Evolutionary conservation across 2,113 vertebrate genomes (phyloP).

Genomic region (Todiramphus chloris): DNA sequence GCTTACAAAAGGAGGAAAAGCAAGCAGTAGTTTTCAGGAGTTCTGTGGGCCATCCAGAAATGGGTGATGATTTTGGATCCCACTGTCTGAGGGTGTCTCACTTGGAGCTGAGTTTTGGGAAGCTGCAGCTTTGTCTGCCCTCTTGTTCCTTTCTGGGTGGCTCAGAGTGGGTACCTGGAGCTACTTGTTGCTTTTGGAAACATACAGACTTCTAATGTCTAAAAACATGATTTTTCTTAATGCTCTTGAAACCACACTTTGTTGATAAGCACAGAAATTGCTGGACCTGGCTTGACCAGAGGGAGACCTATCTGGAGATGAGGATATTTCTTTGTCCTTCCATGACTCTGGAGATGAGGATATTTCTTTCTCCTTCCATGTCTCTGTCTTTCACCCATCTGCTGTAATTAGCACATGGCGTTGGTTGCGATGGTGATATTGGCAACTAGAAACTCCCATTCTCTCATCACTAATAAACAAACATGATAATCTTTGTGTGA

Average conservation of each 20-base stretch:
- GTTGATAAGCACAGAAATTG: background rate
- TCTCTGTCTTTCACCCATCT: background rate
- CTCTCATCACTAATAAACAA: background rate
- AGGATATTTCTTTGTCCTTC: background rate
- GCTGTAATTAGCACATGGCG: background rate
- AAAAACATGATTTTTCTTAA: background rate
- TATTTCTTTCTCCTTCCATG: background rate
- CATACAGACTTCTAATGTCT: background rate
- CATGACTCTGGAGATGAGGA: background rate
- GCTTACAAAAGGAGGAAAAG: background rate
- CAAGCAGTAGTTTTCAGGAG: background rate
- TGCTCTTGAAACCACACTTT: background rate
- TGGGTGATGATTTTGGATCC: background rate
- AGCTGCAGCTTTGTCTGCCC: background rate
- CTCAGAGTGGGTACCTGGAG: background rate
- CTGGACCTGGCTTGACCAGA: background rate
- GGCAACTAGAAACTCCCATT: background rate
- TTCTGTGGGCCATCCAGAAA: background rate
- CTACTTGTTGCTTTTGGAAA: background rate
- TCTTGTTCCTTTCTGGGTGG: background rate
- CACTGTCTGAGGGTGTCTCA: background rate
- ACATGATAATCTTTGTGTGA: background rate
- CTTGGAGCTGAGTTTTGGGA: background rate
- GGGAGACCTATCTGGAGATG: background rate
- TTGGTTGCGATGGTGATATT: background rate